Conservation (phyloP, 2,113 vertebrate genomes). For the Takifugu bimaculatus region DNA sequence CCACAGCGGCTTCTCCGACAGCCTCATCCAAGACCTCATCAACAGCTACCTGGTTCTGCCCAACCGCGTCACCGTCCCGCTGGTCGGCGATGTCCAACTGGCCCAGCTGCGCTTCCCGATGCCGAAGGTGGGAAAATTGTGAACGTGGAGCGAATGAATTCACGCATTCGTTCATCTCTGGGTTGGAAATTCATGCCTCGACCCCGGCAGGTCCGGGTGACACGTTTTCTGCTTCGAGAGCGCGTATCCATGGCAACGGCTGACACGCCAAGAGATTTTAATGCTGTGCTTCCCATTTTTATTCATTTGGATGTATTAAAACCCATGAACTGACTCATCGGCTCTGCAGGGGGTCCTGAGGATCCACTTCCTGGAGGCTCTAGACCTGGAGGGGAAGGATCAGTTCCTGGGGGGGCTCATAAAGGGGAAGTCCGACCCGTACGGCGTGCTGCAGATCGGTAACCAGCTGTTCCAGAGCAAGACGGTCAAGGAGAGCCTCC, state of each 20-base stretch:
- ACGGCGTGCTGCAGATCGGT: constrained; percentile 87
- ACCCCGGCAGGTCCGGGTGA: no score
- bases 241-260: constrained; percentile 38
- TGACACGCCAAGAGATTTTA: not conserved
- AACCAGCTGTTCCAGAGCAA: constrained; percentile 95
- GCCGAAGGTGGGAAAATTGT: constrained; percentile 82
- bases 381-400: constrained; percentile 92
- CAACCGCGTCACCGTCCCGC: constrained; percentile 91
- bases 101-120: constrained; percentile 89
- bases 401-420: constrained; percentile 90
- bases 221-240: no score
- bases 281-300: not conserved
- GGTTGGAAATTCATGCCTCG: no score
- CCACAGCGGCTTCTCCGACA: constrained; percentile 87
- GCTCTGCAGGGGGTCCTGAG: constrained; percentile 86
- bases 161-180: no score
- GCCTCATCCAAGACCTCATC: constrained; percentile 92
- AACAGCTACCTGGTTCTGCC: constrained; percentile 93
- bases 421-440: constrained; percentile 96
- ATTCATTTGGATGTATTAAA: not conserved
- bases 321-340: not conserved
- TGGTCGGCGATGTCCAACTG: constrained; percentile 88
- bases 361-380: constrained; percentile 94
- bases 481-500: constrained; percentile 90
- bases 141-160: no score